Conservation (phyloP, 2,797 vertebrate species). For the Sebastes itinus region DNA sequence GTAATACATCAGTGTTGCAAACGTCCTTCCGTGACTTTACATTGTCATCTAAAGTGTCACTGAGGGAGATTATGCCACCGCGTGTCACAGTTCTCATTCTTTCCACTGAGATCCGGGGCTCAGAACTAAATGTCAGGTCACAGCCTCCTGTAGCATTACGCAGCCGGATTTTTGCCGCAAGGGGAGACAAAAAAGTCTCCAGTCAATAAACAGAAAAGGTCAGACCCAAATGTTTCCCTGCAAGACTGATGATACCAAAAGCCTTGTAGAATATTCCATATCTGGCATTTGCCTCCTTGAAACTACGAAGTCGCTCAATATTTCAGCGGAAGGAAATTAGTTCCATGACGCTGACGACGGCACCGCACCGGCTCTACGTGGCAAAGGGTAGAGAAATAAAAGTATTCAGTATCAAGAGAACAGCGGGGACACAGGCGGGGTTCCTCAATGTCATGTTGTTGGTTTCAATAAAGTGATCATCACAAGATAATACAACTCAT, state of each 20-base stretch:
- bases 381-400: neutral
- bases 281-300: constrained; percentile 62
- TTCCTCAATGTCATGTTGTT: neutral
- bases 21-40: constrained; percentile 16
- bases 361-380: neutral
- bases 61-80: constrained; percentile 8
- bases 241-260: constrained; percentile 61
- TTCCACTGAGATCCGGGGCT: constrained; percentile 36
- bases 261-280: constrained; percentile 52
- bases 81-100: constrained; percentile 22
- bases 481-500: neutral
- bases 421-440: neutral
- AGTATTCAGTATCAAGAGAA: neutral
- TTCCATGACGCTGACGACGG: constrained; percentile 7
- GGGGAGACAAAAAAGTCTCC: constrained; percentile 55
- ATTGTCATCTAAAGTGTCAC: neutral
- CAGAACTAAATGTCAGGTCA: constrained; percentile 74
- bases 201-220: constrained; percentile 79
- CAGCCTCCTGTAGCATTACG: constrained; percentile 53
- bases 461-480: constrained; percentile 5
- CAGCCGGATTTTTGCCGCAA: constrained; percentile 29
- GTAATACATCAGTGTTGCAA: neutral
- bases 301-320: constrained; percentile 45
- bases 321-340: constrained; percentile 42
- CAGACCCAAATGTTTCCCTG: constrained; percentile 71